A percentile compares a stretch with the other conserved stretches of the same genome.
Conservation (phyloP, 2,888 invertebrate species). For the Agrochola lota region DNA sequence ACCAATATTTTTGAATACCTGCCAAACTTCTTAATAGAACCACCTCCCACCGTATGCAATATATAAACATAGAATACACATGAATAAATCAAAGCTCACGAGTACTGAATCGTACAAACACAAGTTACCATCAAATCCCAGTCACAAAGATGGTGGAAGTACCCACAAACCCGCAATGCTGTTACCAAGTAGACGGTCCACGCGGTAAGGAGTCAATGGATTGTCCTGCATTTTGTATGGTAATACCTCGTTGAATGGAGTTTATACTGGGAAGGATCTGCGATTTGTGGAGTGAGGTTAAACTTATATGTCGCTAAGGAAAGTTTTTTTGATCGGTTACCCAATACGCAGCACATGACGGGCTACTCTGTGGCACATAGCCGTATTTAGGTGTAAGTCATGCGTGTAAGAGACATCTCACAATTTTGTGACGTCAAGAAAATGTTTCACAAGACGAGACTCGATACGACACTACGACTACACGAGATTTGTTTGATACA, state of each 20-base stretch:
- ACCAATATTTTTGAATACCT: background rate
- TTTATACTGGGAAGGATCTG: background rate
- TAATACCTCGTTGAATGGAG: background rate
- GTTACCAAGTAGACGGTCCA: constrained; percentile 26
- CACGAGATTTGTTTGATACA: background rate
- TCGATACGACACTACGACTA: too few species aligned
- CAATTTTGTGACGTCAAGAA: background rate
- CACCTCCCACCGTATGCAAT: background rate
- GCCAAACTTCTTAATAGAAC: background rate
- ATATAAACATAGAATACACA: constrained; percentile 1
- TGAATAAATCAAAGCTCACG: constrained; percentile 18
- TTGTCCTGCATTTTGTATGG: constrained; percentile 31
- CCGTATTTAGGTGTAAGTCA: background rate
- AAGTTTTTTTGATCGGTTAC: background rate
- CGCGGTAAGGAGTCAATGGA: constrained; percentile 33
- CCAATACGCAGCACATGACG: background rate
- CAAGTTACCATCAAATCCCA: constrained; percentile 47
- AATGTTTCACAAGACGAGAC: background rate
- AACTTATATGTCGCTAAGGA: background rate
- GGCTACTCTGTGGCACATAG: background rate
- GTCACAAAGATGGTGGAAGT: constrained; percentile 52
- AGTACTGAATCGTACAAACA: constrained; percentile 47
- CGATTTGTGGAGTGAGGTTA: background rate
- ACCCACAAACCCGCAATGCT: constrained; percentile 48
- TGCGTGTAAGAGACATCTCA: background rate